A percentile compares a stretch with the other conserved stretches of the same genome.
Evolutionary conservation across 2,888 invertebrate species (phyloP).

Genomic region (Teleogryllus oceanicus): DNA sequence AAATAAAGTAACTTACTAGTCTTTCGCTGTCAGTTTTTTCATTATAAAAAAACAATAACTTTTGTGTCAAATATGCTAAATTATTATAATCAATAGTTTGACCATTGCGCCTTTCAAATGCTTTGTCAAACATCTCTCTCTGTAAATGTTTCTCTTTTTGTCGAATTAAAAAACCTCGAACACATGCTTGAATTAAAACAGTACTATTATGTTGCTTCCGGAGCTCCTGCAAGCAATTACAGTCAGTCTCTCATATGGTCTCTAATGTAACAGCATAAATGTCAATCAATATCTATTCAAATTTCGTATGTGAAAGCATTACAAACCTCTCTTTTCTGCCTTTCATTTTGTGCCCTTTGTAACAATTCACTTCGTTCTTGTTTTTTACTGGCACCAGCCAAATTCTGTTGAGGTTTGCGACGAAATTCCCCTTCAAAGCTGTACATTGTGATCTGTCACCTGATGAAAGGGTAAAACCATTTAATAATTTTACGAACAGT

Average conservation of each 20-base stretch:
- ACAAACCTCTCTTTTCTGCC: conserved; percentile 78
- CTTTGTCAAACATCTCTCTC: conserved; percentile 66
- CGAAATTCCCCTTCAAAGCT: conserved; percentile 90
- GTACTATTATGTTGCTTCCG: conserved; percentile 71
- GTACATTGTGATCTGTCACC: conserved; percentile 49
- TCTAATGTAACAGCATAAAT: neutral
- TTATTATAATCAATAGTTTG: conserved; percentile 50
- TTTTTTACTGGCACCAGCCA: conserved; percentile 79
- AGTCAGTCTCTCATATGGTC: neutral
- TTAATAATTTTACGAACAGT: too few species aligned
- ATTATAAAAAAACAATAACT: conserved; percentile 76
- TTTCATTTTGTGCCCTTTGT: conserved; percentile 77
- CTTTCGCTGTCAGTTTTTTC: conserved; percentile 62
- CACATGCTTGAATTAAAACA: conserved; percentile 76
- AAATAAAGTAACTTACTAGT: conserved; percentile 51
- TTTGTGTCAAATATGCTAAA: conserved; percentile 58
- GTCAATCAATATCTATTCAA: neutral
- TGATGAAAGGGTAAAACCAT: neutral
- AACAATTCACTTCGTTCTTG: conserved; percentile 69
- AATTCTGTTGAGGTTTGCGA: conserved; percentile 80
- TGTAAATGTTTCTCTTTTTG: conserved; percentile 64
- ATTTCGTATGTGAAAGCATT: neutral
- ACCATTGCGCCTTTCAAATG: conserved; percentile 51
- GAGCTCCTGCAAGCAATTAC: conserved; percentile 55
- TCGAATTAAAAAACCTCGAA: conserved; percentile 69